Conservation (phyloP, 1,140 invertebrate species). For the Mizuhopecten yessoensis region DNA sequence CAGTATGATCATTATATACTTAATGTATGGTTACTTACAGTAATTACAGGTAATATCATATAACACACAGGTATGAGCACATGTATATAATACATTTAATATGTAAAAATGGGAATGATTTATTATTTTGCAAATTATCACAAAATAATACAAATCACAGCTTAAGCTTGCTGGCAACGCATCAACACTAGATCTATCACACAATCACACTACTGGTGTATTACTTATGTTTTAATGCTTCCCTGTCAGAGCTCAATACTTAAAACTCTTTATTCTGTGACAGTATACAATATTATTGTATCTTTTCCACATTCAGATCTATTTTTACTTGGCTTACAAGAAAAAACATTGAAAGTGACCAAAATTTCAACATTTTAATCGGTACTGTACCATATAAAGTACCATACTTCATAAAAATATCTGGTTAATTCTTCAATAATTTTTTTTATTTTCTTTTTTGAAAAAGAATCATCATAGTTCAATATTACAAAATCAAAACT, state of each 20-base stretch:
- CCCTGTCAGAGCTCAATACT: background rate
- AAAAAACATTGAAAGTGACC: too few species aligned
- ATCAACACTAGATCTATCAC: background rate
- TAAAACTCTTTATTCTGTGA: background rate
- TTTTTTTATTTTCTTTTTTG: too few species aligned
- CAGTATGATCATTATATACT: background rate
- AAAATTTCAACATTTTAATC: too few species aligned
- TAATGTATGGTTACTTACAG: background rate
- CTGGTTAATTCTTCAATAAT: too few species aligned
- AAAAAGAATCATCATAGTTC: too few species aligned
- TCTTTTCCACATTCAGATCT: too few species aligned
- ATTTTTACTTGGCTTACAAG: too few species aligned
- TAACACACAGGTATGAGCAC: background rate
- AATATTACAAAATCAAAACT: too few species aligned
- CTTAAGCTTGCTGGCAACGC: constrained; percentile 1
- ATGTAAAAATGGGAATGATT: constrained; percentile 1
- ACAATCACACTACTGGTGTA: background rate
- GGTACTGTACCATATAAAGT: too few species aligned
- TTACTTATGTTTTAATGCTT: too few species aligned
- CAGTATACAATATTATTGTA: too few species aligned
- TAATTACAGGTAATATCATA: constrained; percentile 17
- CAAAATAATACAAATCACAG: background rate
- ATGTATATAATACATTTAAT: background rate
- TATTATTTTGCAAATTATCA: background rate
- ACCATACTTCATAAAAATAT: too few species aligned